Percentiles rank a stretch among this genome's conserved stretches.
phyloP scores from a whole-genome alignment of 2,797 vertebrate genomes.

The Schizothorax lantsangensis region DNA sequence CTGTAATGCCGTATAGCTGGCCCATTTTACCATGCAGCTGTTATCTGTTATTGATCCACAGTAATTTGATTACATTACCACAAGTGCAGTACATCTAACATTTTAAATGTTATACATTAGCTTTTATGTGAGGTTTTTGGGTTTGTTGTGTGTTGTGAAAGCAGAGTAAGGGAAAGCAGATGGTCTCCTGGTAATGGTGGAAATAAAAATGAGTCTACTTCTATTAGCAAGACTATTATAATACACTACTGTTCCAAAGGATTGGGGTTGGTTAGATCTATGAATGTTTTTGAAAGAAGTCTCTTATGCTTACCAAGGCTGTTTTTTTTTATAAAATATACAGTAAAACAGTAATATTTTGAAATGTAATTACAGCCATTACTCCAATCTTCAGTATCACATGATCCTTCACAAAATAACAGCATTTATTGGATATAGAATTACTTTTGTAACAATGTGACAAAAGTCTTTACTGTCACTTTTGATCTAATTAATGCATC shows the following conservation, averaged over 20 bases:
- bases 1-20: not conserved
- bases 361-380: not conserved
- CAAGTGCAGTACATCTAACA: constrained; percentile 10
- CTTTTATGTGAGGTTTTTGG: not conserved
- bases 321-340: not conserved
- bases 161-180: not conserved
- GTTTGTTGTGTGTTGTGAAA: constrained; percentile 7
- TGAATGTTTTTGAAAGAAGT: not conserved
- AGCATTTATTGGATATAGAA: not conserved
- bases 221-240: constrained; percentile 2
- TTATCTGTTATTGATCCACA: not conserved
- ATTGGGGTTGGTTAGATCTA: not conserved
- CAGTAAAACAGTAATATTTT: not conserved
- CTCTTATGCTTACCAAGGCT: not conserved
- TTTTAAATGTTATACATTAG: constrained; percentile 23
- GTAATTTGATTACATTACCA: constrained; percentile 32
- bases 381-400: not conserved
- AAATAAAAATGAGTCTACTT: constrained; percentile 14
- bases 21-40: not conserved
- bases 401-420: no score
- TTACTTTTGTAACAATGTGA: not conserved
- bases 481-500: not conserved
- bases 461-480: not conserved
- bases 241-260: not conserved
- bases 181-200: constrained; percentile 17